A percentile compares a stretch with the other conserved stretches of the same genome.
Conservation (phyloP, 1,140 invertebrate genomes). For the Pantala flavescens region DNA sequence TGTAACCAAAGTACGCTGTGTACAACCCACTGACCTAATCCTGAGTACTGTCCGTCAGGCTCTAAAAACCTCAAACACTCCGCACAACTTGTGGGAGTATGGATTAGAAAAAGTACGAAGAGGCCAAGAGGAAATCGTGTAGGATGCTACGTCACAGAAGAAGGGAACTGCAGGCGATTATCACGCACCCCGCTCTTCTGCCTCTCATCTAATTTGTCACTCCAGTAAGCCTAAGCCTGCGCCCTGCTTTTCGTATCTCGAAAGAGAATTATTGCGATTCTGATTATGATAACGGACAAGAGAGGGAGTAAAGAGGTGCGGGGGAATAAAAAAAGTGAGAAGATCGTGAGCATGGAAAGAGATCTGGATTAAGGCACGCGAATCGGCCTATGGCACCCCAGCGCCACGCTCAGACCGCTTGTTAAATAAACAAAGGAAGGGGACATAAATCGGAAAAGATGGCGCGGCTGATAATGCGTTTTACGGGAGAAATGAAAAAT, state of each 20-base stretch:
- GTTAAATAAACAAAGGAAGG: too few species aligned
- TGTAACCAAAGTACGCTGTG: too few species aligned
- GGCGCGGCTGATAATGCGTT: too few species aligned
- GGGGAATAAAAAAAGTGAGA: background rate
- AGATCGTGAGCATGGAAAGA: background rate
- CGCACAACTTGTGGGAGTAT: background rate
- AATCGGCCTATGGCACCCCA: too few species aligned
- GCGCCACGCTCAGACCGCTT: too few species aligned
- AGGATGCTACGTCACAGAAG: too few species aligned
- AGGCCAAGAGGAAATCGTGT: too few species aligned
- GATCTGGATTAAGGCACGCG: background rate
- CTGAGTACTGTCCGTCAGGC: background rate
- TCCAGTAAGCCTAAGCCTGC: background rate
- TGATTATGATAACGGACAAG: background rate
- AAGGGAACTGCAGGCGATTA: background rate
- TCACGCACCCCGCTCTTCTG: background rate
- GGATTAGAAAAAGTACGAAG: background rate
- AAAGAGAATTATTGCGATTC: background rate
- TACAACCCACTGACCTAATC: background rate
- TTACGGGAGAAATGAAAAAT: too few species aligned
- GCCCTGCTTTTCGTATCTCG: background rate
- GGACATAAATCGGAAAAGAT: too few species aligned
- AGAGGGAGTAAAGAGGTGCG: background rate
- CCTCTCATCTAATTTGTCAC: slow-evolving; percentile 9
- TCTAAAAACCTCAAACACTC: background rate